phyloP scores from a whole-genome alignment of 2,888 invertebrate genomes.

The Labia minor region DNA sequence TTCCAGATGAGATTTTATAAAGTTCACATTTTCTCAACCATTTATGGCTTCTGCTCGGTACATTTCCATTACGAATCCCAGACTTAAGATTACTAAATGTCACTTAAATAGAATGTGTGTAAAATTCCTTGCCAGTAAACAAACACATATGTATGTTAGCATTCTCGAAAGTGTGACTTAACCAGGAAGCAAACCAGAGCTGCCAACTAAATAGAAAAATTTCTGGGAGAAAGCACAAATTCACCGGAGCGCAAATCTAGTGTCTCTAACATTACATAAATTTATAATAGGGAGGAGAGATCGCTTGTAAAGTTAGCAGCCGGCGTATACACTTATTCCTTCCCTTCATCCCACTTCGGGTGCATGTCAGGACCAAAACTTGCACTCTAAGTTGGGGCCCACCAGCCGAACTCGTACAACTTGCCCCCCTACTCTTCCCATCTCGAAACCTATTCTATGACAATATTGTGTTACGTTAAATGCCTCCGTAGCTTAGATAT shows the following conservation, averaged over 20 bases:
- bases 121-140: neutral
- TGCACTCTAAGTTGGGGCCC: neutral
- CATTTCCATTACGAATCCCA: neutral
- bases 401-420: neutral
- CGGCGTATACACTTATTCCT: conserved; percentile 5
- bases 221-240: conserved; percentile 4
- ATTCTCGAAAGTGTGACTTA: neutral
- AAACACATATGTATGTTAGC: neutral
- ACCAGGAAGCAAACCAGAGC: neutral
- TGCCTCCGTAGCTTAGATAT: neutral
- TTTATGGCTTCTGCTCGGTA: neutral
- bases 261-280: conserved; percentile 13
- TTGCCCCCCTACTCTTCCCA: neutral
- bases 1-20: neutral
- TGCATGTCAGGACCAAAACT: conserved; percentile 1
- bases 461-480: conserved; percentile 13
- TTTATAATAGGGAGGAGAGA: neutral
- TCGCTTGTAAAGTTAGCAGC: conserved; percentile 8
- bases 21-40: neutral
- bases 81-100: conserved; percentile 5
- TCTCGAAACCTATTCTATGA: neutral
- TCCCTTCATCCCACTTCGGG: neutral
- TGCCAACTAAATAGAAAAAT: conserved; percentile 13
- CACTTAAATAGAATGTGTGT: neutral
- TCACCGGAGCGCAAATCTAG: neutral